A percentile compares a stretch with the other conserved stretches of the same genome.
phyloP scores from a whole-genome alignment of 2,888 invertebrate species.

The Heliconius ethilla region DNA sequence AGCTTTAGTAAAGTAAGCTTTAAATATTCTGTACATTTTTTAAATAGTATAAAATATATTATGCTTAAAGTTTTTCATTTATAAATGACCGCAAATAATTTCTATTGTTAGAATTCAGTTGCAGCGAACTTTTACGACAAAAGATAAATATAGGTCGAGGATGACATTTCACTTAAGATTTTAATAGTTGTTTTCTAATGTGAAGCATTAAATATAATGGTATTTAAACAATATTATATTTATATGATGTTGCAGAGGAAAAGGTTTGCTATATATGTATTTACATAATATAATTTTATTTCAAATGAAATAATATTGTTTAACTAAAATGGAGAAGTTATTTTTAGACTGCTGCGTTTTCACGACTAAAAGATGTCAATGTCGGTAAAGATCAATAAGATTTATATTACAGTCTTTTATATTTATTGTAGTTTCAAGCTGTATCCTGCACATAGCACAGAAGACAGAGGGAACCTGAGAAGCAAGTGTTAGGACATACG shows the following conservation, averaged over 20 bases:
- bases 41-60: background rate
- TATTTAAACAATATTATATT: background rate
- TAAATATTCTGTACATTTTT: background rate
- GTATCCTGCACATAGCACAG: too few species aligned
- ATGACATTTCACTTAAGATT: slow-evolving; percentile 23
- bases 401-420: too few species aligned
- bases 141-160: slow-evolving; percentile 22
- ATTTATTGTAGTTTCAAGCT: too few species aligned
- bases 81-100: background rate
- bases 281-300: background rate
- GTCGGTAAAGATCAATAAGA: too few species aligned
- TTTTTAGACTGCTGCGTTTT: too few species aligned
- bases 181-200: slow-evolving; percentile 6
- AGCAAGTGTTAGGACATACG: too few species aligned
- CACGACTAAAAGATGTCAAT: too few species aligned
- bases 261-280: background rate
- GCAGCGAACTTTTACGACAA: background rate
- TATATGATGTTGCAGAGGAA: background rate
- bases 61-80: background rate
- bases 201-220: slow-evolving; percentile 1
- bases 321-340: too few species aligned
- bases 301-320: too few species aligned
- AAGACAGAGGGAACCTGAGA: too few species aligned
- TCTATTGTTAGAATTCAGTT: slow-evolving; percentile 7
- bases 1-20: too few species aligned